Percentiles rank a stretch among this genome's conserved stretches.
phyloP scores from a whole-genome alignment of 2,113 vertebrate species.

The Collichthys lucidus region DNA sequence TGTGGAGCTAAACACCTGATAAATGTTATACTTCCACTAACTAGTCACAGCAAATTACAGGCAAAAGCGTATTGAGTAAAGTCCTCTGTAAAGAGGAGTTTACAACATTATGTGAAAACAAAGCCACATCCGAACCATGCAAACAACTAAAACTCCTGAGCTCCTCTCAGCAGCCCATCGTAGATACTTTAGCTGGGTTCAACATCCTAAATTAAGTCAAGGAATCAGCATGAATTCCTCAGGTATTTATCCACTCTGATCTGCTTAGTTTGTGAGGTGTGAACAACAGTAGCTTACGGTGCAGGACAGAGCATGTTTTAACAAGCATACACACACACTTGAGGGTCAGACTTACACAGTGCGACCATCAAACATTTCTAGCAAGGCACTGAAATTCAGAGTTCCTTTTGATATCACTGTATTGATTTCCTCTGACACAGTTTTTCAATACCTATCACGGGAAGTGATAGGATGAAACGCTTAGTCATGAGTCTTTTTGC shows the following conservation, averaged over 20 bases:
- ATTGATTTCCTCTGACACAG: not conserved
- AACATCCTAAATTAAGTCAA: conserved; percentile 25
- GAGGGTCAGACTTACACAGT: not conserved
- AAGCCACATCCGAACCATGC: not conserved
- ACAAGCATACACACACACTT: not conserved
- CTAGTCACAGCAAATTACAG: not conserved
- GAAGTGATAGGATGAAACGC: conserved; percentile 23
- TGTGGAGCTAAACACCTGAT: not conserved
- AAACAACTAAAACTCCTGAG: not conserved
- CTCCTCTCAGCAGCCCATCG: not conserved
- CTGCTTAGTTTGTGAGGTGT: conserved; percentile 40
- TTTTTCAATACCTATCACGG: conserved; percentile 12
- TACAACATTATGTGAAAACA: not conserved
- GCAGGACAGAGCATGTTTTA: conserved; percentile 27
- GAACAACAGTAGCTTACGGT: conserved; percentile 3
- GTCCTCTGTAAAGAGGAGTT: not conserved
- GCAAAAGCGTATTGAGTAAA: not conserved
- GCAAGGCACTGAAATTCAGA: not conserved
- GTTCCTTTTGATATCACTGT: too few species aligned
- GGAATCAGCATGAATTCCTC: conserved; percentile 45
- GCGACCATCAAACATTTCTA: not conserved
- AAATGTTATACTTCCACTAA: not conserved
- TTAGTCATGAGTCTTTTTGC: conserved; percentile 12
- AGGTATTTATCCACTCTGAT: conserved; percentile 52
- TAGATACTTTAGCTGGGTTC: not conserved